phyloP scores from a whole-genome alignment of 2,888 invertebrate genomes.

The Autographa pulchrina region DNA sequence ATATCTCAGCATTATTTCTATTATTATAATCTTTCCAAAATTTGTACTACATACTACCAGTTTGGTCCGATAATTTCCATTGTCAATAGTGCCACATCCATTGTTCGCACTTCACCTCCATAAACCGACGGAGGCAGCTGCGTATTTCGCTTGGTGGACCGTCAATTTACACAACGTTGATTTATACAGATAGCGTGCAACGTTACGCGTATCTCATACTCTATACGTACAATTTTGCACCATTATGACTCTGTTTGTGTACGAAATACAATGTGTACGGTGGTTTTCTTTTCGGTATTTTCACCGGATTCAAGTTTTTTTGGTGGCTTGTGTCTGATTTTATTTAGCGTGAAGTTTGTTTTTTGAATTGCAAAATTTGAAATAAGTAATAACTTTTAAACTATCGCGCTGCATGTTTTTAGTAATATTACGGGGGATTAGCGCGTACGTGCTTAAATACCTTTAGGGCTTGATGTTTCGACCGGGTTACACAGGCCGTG shows the following conservation, averaged over 20 bases:
- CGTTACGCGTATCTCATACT: constrained; percentile 62
- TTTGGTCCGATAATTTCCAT: background rate
- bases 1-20: background rate
- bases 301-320: background rate
- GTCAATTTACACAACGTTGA: constrained; percentile 72
- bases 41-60: background rate
- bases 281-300: constrained; percentile 11
- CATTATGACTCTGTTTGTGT: constrained; percentile 55
- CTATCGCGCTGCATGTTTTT: too few relatives aligned
- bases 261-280: constrained; percentile 23
- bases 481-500: too few relatives aligned
- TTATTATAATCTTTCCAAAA: background rate
- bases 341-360: background rate
- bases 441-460: too few relatives aligned
- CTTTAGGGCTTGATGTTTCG: too few relatives aligned
- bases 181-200: constrained; percentile 68
- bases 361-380: too few relatives aligned
- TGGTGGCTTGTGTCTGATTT: background rate
- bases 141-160: constrained; percentile 72
- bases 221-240: constrained; percentile 55
- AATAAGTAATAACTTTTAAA: too few relatives aligned
- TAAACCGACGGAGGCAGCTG: constrained; percentile 68
- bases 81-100: constrained; percentile 42
- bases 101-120: constrained; percentile 2
- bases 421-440: too few relatives aligned